phyloP scores from a whole-genome alignment of 1,140 invertebrate species.

The Solenopsis invicta region DNA sequence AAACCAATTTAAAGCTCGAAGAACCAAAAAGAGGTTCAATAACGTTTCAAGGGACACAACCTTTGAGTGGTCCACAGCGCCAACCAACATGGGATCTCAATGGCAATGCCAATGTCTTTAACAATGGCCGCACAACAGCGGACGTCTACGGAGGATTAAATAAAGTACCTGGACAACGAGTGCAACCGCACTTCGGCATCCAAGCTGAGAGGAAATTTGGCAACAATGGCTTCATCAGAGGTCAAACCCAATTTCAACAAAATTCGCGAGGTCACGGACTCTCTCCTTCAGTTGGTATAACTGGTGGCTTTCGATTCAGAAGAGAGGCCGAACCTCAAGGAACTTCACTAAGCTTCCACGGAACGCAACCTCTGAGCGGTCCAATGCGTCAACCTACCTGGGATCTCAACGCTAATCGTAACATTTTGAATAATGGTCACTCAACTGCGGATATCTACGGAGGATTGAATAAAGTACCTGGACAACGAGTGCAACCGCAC shows the following conservation, averaged over 20 bases:
- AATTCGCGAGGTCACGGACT: constrained; percentile 16
- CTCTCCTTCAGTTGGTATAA: too few relatives aligned
- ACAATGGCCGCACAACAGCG: constrained; percentile 36
- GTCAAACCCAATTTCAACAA: too few relatives aligned
- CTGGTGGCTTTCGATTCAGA: too few relatives aligned
- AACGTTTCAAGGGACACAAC: constrained; percentile 24
- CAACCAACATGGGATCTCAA: constrained; percentile 68
- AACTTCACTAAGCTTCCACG: constrained; percentile 24
- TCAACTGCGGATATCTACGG: constrained; percentile 55
- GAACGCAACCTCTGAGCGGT: constrained; percentile 63
- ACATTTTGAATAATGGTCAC: constrained; percentile 43
- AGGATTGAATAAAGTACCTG: constrained; percentile 32
- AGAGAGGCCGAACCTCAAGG: constrained; percentile 27
- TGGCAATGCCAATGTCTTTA: constrained; percentile 57
- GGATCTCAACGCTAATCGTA: constrained; percentile 67
- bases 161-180: too few relatives aligned
- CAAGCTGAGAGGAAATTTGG: too few relatives aligned
- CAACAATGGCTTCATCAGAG: too few relatives aligned
- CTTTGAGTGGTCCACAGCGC: constrained; percentile 65
- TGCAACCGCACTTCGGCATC: too few relatives aligned
- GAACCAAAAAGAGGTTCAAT: constrained; percentile 36
- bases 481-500: too few relatives aligned
- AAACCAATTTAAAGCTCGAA: neutral
- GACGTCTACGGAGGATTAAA: constrained; percentile 64
- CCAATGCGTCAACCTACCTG: constrained; percentile 67